Evolutionary conservation across 2,888 invertebrate species (phyloP).

Genomic region (Gerris lacustris): DNA sequence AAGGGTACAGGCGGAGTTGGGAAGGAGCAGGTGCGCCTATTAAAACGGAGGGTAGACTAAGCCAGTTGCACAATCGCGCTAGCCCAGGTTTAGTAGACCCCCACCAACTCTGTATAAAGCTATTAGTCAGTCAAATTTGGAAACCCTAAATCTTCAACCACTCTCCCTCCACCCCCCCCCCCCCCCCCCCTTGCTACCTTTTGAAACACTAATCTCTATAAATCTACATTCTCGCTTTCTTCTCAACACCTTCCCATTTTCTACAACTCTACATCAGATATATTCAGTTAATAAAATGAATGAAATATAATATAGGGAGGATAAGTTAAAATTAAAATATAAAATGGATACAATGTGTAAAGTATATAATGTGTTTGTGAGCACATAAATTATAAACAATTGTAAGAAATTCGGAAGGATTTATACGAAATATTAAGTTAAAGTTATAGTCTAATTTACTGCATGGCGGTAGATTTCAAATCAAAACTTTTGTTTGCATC

Average conservation of each 20-base stretch:
- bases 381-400: no score
- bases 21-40: neutral
- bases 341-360: no score
- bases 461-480: no score
- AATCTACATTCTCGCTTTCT: neutral
- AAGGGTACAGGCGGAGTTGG: neutral
- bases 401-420: no score
- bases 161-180: neutral
- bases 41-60: neutral
- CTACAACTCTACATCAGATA: no score
- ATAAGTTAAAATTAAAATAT: no score
- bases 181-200: neutral
- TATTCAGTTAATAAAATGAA: no score
- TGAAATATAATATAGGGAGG: no score
- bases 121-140: constrained; percentile 5
- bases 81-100: neutral
- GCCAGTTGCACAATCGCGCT: neutral
- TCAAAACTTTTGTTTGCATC: no score
- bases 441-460: no score
- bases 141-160: neutral
- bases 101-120: neutral
- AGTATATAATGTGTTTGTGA: no score
- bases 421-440: no score
- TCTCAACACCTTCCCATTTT: neutral
- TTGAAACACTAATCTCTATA: neutral